Conservation (phyloP, 2,797 vertebrate species). For the Glyptemys insculpta region DNA sequence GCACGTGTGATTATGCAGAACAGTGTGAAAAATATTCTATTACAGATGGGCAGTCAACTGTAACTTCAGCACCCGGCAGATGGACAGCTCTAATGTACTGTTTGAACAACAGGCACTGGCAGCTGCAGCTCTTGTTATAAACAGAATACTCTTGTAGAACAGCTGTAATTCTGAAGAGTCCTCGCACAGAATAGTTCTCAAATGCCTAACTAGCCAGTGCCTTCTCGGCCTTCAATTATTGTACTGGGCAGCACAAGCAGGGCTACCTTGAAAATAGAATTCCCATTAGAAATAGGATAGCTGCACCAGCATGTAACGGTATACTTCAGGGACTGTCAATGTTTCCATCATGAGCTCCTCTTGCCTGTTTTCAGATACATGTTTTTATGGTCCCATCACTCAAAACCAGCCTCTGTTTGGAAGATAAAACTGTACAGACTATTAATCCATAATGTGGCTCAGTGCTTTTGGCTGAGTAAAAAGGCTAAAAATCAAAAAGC, state of each 20-base stretch:
- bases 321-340: neutral
- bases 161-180: conserved; percentile 36
- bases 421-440: neutral
- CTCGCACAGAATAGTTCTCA: conserved; percentile 30
- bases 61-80: conserved; percentile 57
- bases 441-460: rapidly evolving
- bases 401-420: neutral
- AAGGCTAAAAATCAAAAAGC: neutral
- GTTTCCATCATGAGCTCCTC: neutral
- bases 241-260: neutral
- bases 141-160: neutral
- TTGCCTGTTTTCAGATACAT: neutral
- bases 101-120: conserved; percentile 7
- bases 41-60: conserved; percentile 59
- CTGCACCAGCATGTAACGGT: neutral
- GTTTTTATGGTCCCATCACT: neutral
- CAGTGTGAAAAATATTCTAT: conserved; percentile 57
- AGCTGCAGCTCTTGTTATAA: neutral
- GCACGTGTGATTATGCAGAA: conserved; percentile 64
- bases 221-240: neutral
- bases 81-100: conserved; percentile 34
- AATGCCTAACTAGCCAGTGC: neutral
- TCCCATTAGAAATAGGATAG: neutral
- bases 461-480: neutral
- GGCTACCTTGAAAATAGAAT: neutral